These are phyloP conservation scores for Streptopelia turtur DNA, from an alignment of 2,797 vertebrate species.

Conservation along the genomic window DNA sequence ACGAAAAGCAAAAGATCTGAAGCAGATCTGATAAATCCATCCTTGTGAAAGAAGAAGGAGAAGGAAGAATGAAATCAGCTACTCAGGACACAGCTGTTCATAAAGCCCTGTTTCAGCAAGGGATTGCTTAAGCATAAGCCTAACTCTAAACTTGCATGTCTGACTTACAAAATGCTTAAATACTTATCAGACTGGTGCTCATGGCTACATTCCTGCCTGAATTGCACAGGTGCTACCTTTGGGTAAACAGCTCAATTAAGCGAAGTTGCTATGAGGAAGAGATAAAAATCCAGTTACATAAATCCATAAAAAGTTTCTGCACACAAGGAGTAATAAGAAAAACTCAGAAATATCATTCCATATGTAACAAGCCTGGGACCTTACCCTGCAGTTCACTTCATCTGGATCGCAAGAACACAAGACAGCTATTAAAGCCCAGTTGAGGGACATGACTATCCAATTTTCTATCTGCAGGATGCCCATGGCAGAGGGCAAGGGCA, in stretches of 20 bases:
- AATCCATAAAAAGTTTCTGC: background rate
- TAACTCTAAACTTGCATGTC: background rate
- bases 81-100: background rate
- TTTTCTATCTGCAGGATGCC: background rate
- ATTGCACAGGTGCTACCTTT: background rate
- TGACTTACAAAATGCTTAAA: background rate
- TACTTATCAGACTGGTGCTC: background rate
- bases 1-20: background rate
- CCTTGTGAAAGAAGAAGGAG: background rate
- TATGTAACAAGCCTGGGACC: background rate
- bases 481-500: background rate
- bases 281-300: background rate
- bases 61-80: background rate
- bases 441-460: accelerated
- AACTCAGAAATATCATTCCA: background rate
- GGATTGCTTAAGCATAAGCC: background rate
- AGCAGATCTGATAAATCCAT: background rate
- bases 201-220: background rate
- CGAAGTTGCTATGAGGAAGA: background rate
- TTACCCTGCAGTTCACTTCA: background rate
- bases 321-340: background rate
- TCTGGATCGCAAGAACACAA: background rate
- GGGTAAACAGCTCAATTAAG: background rate
- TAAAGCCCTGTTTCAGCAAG: background rate
- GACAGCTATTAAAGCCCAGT: no score